Percentiles rank a stretch among this genome's conserved stretches.
Evolutionary conservation across 2,797 vertebrate species (phyloP).

Genomic region (Trematocara caparti): DNA sequence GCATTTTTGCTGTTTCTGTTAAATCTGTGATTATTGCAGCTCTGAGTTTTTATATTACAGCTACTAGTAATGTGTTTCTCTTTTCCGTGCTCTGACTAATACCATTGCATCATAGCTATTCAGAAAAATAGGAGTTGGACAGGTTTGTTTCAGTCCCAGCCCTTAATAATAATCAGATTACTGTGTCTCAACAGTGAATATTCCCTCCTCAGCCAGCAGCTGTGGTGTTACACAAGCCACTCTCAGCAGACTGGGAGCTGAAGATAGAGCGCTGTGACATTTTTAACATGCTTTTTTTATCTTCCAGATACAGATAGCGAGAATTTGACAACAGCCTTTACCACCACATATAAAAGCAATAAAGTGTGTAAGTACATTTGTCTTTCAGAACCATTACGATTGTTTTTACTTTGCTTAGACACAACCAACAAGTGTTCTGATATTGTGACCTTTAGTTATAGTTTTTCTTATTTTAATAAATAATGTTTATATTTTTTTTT

Average conservation of each 20-base stretch:
- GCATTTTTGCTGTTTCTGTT: not conserved
- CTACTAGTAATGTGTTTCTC: not conserved
- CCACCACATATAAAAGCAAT: not conserved
- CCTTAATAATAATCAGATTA: slow-evolving; percentile 57
- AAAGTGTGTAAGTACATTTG: slow-evolving; percentile 13
- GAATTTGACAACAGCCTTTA: not conserved
- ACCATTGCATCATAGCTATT: slow-evolving; percentile 12
- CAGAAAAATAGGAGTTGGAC: not conserved
- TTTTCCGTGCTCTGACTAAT: not conserved
- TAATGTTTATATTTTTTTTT: not conserved
- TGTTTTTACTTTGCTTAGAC: not conserved
- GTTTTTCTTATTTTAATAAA: not conserved
- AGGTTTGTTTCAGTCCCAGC: slow-evolving; percentile 10
- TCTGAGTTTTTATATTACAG: not conserved
- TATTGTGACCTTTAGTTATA: not conserved
- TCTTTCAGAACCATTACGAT: not conserved
- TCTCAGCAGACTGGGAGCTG: not conserved
- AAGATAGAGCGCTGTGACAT: not conserved
- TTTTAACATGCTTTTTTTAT: slow-evolving; percentile 24
- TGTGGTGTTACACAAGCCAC: slow-evolving; percentile 25
- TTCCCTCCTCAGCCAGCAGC: not conserved
- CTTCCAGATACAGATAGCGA: slow-evolving; percentile 36
- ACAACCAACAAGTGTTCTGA: not conserved
- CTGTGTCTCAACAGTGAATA: slow-evolving; percentile 17
- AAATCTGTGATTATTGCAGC: not conserved